Base-by-base conservation (phyloP, 2,888 invertebrate species). In the Erynnis tages region DNA sequence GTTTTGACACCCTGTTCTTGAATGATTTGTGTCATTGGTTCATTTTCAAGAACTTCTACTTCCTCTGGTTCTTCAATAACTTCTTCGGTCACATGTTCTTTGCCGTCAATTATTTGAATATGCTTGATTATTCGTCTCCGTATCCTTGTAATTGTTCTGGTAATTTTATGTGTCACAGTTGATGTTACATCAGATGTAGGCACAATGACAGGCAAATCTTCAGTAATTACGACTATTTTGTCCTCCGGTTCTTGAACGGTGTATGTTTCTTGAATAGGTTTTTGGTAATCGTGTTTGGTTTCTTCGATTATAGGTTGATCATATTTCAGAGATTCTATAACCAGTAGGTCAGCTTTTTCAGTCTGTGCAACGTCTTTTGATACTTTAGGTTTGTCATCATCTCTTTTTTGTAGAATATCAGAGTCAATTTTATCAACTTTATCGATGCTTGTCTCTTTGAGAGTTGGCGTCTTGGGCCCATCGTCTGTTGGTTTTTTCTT, bases 1-100 rank as follows among this genome's bases (percentile, higher is more conserved):
- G 79, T 78, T 61, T 69, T 79, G 0, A 76, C 54, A 1, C 79
- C 82, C 62, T 77, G 71, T 27, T 77, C 76, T 58, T 63, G 62
- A 10, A 59, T 23, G 23, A 53, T 48, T 11, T 54, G 45, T n/a
- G 48, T 57, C 5, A 53, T 6, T 0, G 57, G 57, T 29, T 58
- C 54, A 14, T 17, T 44, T 30, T 57, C 45, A 14, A 56, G 91
- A 74, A 94, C 87, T 78, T 94, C 94, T 4, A 94, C 85, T 69
- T 94, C 94, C 71, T 94, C 96, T 0, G 96, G 96, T 76, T 96
- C 96, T 69, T 96, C 96, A 46, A 96, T 92, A 0, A 96, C 87
- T 82, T 96, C 96, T 81, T 96, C 96, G 1, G 93, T 94, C 0
- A 95, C 91, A 56, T 94, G 93, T 77, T 96, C 96, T 77, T 95